These are phyloP conservation scores for Triplophysa yarkandensis DNA, from an alignment of 2,797 vertebrate genomes.

Conservation along the genomic window DNA sequence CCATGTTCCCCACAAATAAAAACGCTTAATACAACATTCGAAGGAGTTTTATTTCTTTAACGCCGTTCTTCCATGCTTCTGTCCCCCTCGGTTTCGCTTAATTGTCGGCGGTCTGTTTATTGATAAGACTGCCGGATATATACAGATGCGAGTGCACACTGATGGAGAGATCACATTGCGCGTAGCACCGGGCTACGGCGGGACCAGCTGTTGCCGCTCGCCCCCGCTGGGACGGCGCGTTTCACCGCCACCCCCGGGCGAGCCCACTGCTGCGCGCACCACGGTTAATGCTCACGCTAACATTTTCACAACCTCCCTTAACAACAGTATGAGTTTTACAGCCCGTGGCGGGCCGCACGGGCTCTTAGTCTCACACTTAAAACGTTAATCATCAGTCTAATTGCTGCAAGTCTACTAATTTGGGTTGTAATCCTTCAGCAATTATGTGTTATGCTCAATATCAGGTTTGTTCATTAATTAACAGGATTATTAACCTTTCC, in stretches of 20 bases:
- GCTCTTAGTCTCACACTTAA: slow-evolving; percentile 97
- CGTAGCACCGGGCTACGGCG: slow-evolving; percentile 87
- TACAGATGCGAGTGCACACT: slow-evolving; percentile 88
- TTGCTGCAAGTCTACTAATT: slow-evolving; percentile 95
- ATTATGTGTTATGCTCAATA: slow-evolving; percentile 93
- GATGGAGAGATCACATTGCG: slow-evolving; percentile 99
- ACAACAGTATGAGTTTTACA: slow-evolving; percentile 95
- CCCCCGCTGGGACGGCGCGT: slow-evolving; percentile 87
- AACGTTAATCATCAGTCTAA: slow-evolving; percentile 98
- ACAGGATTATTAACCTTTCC: slow-evolving; percentile 98
- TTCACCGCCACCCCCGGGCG: slow-evolving; percentile 87
- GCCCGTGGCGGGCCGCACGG: slow-evolving; percentile 88
- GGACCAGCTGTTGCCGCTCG: slow-evolving; percentile 95
- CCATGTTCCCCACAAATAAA: slow-evolving; percentile 83
- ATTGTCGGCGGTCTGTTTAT: slow-evolving; percentile 88
- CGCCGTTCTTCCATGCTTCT: slow-evolving; percentile 78
- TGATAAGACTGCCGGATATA: slow-evolving; percentile 95
- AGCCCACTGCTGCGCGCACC: slow-evolving; percentile 74
- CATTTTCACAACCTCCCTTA: slow-evolving; percentile 76
- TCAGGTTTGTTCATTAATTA: slow-evolving; percentile 95
- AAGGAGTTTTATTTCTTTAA: slow-evolving; percentile 92
- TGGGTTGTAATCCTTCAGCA: slow-evolving; percentile 93
- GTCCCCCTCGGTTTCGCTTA: slow-evolving; percentile 89
- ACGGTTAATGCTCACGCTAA: slow-evolving; percentile 87
- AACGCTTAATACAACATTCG: slow-evolving; percentile 92